A percentile compares a stretch with the other conserved stretches of the same genome.
Evolutionary conservation across 2,888 invertebrate species (phyloP).

Genomic region (Octonoba sinensis): DNA sequence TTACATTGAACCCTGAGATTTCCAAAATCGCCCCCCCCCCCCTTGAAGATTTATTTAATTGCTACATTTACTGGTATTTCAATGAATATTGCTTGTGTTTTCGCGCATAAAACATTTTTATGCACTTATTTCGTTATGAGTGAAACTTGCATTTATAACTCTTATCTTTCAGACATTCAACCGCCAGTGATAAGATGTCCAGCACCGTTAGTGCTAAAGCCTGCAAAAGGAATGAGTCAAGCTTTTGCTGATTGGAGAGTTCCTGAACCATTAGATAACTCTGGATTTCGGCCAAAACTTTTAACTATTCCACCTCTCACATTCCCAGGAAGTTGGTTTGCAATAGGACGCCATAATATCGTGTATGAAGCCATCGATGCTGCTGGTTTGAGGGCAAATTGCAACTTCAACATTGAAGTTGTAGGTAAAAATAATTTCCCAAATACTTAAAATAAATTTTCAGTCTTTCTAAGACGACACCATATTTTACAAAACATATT

Average conservation of each 20-base stretch:
- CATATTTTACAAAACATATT: too few species aligned
- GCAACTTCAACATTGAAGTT: slow-evolving; percentile 23
- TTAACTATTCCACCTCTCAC: background rate
- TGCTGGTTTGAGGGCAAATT: background rate
- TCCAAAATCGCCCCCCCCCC: too few species aligned
- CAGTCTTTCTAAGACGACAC: too few species aligned
- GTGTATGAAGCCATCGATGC: slow-evolving; percentile 25
- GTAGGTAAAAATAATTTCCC: slow-evolving; percentile 21
- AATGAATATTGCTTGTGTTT: too few species aligned
- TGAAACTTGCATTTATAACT: background rate
- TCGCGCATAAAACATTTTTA: too few species aligned
- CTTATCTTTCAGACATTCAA: slow-evolving; percentile 26
- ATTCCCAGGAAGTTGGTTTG: background rate
- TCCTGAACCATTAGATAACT: slow-evolving; percentile 33
- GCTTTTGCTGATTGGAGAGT: slow-evolving; percentile 10
- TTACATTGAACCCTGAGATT: too few species aligned
- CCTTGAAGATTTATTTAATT: too few species aligned
- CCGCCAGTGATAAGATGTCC: slow-evolving; percentile 44
- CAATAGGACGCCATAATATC: slow-evolving; percentile 3
- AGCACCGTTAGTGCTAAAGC: background rate
- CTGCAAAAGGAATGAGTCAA: slow-evolving; percentile 14
- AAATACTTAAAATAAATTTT: background rate
- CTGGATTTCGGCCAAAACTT: slow-evolving; percentile 25
- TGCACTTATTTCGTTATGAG: too few species aligned
- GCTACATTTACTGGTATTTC: too few species aligned